These are phyloP conservation scores for Ophioderma brevispina DNA, from an alignment of 35 echinoderm and acorn worm species.

Conservation along the genomic window DNA sequence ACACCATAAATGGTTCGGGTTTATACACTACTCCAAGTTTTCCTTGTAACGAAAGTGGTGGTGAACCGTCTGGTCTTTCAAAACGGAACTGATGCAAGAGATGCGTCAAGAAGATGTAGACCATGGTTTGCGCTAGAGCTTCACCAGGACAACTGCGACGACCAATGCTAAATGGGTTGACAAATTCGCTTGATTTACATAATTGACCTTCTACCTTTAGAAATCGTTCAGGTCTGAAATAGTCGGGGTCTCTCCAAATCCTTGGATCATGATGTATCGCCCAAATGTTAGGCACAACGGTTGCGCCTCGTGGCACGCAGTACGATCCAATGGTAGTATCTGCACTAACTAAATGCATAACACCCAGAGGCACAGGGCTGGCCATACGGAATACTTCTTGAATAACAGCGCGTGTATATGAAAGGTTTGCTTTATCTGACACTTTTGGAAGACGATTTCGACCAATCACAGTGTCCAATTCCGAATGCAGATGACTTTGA, in stretches of 20 bases:
- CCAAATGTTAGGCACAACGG: conserved; percentile 20
- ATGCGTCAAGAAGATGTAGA: conserved; percentile 56
- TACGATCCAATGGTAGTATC: conserved; percentile 41
- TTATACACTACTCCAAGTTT: conserved; percentile 5
- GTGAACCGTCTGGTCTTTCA: conserved; percentile 8
- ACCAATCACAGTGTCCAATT: conserved; percentile 69
- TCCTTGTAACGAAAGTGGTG: conserved; percentile 7
- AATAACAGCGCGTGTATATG: conserved; percentile 54
- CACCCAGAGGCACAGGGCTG: conserved; percentile 15
- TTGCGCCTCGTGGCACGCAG: background rate
- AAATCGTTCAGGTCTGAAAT: conserved; percentile 54
- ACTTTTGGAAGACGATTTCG: conserved; percentile 55
- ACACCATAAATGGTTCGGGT: background rate
- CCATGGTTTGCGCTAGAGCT: conserved; percentile 47
- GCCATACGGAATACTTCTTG: conserved; percentile 44
- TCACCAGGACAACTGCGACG: conserved; percentile 50
- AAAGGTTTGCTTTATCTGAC: conserved; percentile 56
- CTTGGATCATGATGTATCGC: conserved; percentile 20
- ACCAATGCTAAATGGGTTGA: conserved; percentile 12
- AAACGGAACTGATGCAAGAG: conserved; percentile 63
- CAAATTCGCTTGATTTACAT: background rate
- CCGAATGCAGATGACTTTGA: conserved; percentile 64
- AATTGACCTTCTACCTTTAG: background rate
- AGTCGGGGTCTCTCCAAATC: conserved; percentile 38
- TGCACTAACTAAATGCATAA: conserved; percentile 38